These are phyloP conservation scores for Hydrocynus forskahlii DNA, from an alignment of 2,797 vertebrate species.

Conservation along the genomic window DNA sequence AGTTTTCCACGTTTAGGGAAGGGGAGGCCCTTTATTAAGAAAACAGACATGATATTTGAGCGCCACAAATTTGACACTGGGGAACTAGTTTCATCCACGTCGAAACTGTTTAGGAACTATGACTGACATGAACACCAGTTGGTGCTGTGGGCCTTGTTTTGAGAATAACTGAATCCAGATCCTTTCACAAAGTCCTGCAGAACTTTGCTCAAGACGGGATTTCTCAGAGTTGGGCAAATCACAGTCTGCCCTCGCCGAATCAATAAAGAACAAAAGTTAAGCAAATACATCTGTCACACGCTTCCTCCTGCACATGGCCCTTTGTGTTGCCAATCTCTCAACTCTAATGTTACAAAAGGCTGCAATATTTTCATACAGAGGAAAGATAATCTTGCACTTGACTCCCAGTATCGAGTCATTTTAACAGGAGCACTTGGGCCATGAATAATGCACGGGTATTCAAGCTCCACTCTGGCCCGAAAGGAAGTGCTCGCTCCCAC, in stretches of 20 bases:
- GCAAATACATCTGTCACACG: slow-evolving; percentile 57
- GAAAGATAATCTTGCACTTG: slow-evolving; percentile 98
- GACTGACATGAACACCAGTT: slow-evolving; percentile 42
- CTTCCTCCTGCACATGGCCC: slow-evolving; percentile 56
- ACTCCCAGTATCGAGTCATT: slow-evolving; percentile 98
- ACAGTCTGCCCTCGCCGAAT: not conserved
- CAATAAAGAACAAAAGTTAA: slow-evolving; percentile 52
- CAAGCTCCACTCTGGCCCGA: slow-evolving; percentile 95
- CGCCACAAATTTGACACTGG: slow-evolving; percentile 38
- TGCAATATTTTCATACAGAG: slow-evolving; percentile 93
- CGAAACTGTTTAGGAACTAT: slow-evolving; percentile 15
- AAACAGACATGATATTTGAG: slow-evolving; percentile 51
- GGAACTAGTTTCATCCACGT: slow-evolving; percentile 25
- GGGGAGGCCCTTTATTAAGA: slow-evolving; percentile 58
- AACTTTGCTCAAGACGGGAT: slow-evolving; percentile 21
- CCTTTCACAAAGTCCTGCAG: not conserved
- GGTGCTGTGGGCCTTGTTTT: slow-evolving; percentile 30
- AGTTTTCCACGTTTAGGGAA: slow-evolving; percentile 71
- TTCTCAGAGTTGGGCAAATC: slow-evolving; percentile 18
- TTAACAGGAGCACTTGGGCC: slow-evolving; percentile 95
- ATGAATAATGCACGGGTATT: slow-evolving; percentile 99
- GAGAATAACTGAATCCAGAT: slow-evolving; percentile 17
- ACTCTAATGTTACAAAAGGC: slow-evolving; percentile 78
- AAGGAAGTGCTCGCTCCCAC: slow-evolving; percentile 98
- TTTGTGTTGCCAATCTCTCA: slow-evolving; percentile 72